Percentiles rank a stretch among this genome's conserved stretches.
These are phyloP conservation scores for Xyliphius kryptos DNA, from an alignment of 2,113 vertebrate genomes.

Conservation along the genomic window DNA sequence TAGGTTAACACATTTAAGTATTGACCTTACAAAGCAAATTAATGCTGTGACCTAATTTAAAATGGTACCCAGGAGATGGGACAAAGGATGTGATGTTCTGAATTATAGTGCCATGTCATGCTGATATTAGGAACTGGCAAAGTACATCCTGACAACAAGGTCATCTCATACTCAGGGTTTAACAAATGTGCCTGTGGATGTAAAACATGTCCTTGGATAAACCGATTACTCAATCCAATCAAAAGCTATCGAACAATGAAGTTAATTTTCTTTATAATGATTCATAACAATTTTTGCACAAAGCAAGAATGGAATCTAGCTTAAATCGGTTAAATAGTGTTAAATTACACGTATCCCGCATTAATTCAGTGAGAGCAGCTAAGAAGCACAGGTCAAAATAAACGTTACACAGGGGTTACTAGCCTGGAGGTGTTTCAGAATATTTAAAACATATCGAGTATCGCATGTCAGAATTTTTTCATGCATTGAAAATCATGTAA, in stretches of 20 bases:
- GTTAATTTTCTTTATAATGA: too few species aligned
- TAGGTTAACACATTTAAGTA: conserved; percentile 48
- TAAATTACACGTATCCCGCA: too few species aligned
- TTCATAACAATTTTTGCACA: too few species aligned
- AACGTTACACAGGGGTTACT: neutral
- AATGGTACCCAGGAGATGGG: conserved; percentile 50
- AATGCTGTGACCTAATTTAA: conserved; percentile 49
- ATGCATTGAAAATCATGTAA: too few species aligned
- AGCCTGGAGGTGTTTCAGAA: conserved; percentile 5
- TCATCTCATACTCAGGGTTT: conserved; percentile 1
- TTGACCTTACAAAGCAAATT: conserved; percentile 48
- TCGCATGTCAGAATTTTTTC: too few species aligned
- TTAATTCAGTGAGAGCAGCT: neutral
- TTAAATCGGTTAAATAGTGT: too few species aligned
- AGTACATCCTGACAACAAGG: conserved; percentile 23
- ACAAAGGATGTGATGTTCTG: conserved; percentile 2
- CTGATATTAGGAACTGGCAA: conserved; percentile 26
- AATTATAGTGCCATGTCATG: conserved; percentile 18
- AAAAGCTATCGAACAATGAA: neutral
- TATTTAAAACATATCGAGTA: too few species aligned
- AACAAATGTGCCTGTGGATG: conserved; percentile 16
- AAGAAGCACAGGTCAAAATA: conserved; percentile 5
- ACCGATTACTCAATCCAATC: conserved; percentile 19
- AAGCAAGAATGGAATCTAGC: too few species aligned
- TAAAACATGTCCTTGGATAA: conserved; percentile 16